Evolutionary conservation across 23 tunicate species (phyloP).

Genomic region (Styela clava): DNA sequence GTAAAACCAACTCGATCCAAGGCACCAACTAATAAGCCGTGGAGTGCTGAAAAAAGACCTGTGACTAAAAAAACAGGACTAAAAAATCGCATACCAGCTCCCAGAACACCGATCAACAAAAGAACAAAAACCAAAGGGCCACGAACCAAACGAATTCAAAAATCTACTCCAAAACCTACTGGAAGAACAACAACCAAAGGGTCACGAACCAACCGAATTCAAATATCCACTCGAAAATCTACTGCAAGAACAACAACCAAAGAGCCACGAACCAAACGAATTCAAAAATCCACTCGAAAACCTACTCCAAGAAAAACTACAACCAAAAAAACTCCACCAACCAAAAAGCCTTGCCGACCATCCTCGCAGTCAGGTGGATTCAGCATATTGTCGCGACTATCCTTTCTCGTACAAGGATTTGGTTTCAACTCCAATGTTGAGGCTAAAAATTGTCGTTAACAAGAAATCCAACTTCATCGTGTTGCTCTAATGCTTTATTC

Average conservation of each 20-base stretch:
- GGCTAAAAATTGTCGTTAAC: neutral
- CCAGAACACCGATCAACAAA: too few relatives aligned
- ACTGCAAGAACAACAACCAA: too few relatives aligned
- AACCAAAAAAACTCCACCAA: neutral
- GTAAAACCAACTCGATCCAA: too few relatives aligned
- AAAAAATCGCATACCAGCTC: too few relatives aligned
- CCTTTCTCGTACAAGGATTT: neutral
- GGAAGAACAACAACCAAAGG: neutral
- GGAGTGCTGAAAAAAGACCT: too few relatives aligned
- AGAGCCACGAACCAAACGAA: neutral
- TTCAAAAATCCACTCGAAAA: neutral
- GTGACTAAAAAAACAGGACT: too few relatives aligned
- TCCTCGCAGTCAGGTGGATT: neutral
- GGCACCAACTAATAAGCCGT: too few relatives aligned
- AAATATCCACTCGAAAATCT: too few relatives aligned
- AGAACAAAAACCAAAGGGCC: too few relatives aligned
- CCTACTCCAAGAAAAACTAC: neutral
- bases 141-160: neutral
- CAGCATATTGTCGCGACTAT: neutral
- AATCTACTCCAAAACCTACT: neutral
- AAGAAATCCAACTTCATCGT: neutral
- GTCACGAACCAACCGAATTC: neutral
- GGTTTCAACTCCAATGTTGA: neutral
- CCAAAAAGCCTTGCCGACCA: neutral
- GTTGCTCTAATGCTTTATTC: too few relatives aligned